A percentile compares a stretch with the other conserved stretches of the same genome.
These are phyloP conservation scores for Lethenteron reissneri DNA, from an alignment of 2,113 vertebrate species.

Conservation along the genomic window DNA sequence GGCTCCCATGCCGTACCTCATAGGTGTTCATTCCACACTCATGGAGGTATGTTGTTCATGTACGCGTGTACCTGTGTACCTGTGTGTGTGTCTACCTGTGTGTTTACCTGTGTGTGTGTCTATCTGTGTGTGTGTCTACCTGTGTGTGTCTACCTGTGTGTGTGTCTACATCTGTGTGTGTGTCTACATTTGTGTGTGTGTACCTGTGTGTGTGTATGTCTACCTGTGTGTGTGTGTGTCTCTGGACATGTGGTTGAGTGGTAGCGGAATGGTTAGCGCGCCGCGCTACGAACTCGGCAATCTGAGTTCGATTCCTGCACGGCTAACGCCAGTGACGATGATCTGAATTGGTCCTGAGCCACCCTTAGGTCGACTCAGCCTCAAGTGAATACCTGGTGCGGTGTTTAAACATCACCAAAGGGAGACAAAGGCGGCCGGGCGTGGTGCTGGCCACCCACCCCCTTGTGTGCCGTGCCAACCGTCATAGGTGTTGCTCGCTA, in stretches of 20 bases:
- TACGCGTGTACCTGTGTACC: neutral
- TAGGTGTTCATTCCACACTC: conserved; percentile 51
- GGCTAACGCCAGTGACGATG: too few species aligned
- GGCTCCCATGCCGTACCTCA: conserved; percentile 62
- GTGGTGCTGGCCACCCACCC: too few species aligned
- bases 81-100: neutral
- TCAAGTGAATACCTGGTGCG: too few species aligned
- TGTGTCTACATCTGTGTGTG: neutral
- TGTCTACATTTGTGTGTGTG: neutral
- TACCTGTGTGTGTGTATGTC: neutral
- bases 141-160: neutral
- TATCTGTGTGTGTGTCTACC: too few species aligned
- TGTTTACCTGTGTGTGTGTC: neutral
- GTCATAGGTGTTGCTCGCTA: too few species aligned
- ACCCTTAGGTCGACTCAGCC: too few species aligned
- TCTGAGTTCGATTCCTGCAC: neutral
- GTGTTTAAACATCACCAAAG: too few species aligned
- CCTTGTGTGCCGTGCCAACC: too few species aligned
- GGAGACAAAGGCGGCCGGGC: too few species aligned
- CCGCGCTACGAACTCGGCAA: neutral
- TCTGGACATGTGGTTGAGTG: too few species aligned
- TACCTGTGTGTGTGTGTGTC: neutral
- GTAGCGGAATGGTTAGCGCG: too few species aligned
- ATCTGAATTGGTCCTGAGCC: too few species aligned
- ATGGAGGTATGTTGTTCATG: conserved; percentile 40